These are phyloP conservation scores for Onychomys arenicola DNA, from an alignment of 2,797 vertebrate species.

Conservation along the genomic window DNA sequence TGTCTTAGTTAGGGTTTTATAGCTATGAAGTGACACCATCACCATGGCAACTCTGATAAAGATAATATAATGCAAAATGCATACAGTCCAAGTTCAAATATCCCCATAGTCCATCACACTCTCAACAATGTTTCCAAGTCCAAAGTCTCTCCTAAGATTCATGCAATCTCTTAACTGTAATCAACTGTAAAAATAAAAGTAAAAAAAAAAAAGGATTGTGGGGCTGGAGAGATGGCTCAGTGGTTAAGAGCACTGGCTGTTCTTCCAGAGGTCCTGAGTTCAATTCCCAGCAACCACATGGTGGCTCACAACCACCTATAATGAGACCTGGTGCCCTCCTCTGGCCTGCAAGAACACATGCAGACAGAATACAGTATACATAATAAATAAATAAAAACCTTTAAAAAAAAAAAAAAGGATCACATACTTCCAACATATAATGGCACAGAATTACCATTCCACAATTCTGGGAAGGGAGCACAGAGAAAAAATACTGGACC, in stretches of 20 bases:
- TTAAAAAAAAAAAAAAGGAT: not conserved
- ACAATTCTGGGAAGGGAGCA: not conserved
- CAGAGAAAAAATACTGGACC: not conserved
- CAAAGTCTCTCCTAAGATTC: not conserved
- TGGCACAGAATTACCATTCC: not conserved
- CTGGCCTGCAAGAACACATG: no score
- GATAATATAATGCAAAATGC: not conserved
- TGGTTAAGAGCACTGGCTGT: no score
- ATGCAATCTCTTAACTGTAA: not conserved
- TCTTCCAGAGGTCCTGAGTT: no score
- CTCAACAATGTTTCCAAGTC: not conserved
- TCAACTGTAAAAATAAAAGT: not conserved
- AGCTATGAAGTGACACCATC: not conserved
- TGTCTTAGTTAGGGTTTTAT: not conserved
- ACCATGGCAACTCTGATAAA: not conserved
- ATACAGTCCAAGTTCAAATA: not conserved
- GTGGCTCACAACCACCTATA: no score
- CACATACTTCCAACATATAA: not conserved
- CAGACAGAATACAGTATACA: no score
- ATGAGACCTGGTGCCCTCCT: no score
- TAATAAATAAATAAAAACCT: no score
- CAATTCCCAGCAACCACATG: no score
- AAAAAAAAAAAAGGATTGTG: not conserved
- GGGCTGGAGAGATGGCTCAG: no score
- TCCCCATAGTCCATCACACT: not conserved